A percentile compares a stretch with the other conserved stretches of the same genome.
Conservation (phyloP, 2,888 invertebrate species). For the Cheilosia urbana region DNA sequence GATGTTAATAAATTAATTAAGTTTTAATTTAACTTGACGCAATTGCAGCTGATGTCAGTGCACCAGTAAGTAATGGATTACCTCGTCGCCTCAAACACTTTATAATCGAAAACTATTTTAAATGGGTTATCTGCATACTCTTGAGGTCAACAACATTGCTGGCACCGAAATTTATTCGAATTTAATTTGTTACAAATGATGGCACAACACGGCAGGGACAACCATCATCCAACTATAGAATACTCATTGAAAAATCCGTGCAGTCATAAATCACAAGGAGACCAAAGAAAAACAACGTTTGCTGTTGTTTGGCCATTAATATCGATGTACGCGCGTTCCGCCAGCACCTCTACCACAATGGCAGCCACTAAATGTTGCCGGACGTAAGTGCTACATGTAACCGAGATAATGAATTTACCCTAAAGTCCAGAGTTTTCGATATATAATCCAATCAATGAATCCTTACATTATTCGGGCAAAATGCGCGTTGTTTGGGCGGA, state of each 20-base stretch:
- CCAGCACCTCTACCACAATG: conserved; percentile 39
- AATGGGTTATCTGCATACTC: conserved; percentile 19
- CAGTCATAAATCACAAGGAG: conserved; percentile 67
- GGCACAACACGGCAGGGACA: conserved; percentile 30
- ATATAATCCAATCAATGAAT: conserved; percentile 70
- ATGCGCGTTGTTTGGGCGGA: background rate
- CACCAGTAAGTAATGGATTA: conserved; percentile 61
- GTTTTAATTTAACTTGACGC: conserved; percentile 71
- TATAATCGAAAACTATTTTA: conserved; percentile 53
- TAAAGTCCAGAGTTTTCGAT: conserved; percentile 61
- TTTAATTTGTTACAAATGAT: conserved; percentile 73
- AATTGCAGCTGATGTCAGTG: conserved; percentile 72
- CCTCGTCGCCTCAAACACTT: background rate
- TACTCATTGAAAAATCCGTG: conserved; percentile 43
- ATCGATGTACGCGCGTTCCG: background rate
- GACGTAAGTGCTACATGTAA: conserved; percentile 61
- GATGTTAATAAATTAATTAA: conserved; percentile 75
- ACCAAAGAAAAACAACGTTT: conserved; percentile 46
- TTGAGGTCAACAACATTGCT: conserved; percentile 37
- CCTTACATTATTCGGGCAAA: conserved; percentile 61
- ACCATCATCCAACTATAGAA: conserved; percentile 30
- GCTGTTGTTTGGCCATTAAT: conserved; percentile 55
- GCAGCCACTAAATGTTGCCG: conserved; percentile 64
- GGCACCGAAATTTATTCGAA: conserved; percentile 62
- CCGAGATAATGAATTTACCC: conserved; percentile 68